These are phyloP conservation scores for Perca fluviatilis DNA, from an alignment of 2,113 vertebrate species.

Conservation along the genomic window DNA sequence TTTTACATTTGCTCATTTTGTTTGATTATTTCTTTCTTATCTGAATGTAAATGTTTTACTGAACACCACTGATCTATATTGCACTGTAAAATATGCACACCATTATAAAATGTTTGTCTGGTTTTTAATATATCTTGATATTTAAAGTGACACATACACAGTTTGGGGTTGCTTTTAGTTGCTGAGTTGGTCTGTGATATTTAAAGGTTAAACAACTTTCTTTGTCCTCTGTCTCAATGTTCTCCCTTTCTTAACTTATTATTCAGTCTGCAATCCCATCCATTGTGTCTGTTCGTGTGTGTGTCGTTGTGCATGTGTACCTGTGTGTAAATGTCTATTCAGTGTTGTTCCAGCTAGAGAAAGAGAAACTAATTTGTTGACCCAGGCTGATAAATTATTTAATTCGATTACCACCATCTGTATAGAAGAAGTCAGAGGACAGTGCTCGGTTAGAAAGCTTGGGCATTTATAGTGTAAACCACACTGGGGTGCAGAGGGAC, in stretches of 20 bases:
- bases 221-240: constrained; percentile 4
- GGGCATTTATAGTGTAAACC: constrained; percentile 23
- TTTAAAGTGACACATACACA: neutral
- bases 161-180: neutral
- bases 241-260: neutral
- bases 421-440: constrained; percentile 35
- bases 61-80: too few species aligned
- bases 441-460: constrained; percentile 12
- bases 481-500: constrained; percentile 7
- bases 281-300: neutral
- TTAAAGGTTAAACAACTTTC: neutral
- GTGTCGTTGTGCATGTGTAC: neutral
- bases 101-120: neutral
- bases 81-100: neutral
- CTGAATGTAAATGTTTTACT: too few species aligned
- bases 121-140: neutral
- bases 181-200: neutral
- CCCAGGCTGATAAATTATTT: constrained; percentile 59
- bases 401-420: constrained; percentile 37
- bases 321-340: neutral
- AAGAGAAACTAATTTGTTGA: constrained; percentile 16
- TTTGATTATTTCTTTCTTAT: too few species aligned
- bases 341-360: neutral
- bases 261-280: neutral
- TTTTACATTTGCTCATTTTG: too few species aligned